phyloP scores from a whole-genome alignment of 2,888 invertebrate species.

The Strigamia transsilvanica region DNA sequence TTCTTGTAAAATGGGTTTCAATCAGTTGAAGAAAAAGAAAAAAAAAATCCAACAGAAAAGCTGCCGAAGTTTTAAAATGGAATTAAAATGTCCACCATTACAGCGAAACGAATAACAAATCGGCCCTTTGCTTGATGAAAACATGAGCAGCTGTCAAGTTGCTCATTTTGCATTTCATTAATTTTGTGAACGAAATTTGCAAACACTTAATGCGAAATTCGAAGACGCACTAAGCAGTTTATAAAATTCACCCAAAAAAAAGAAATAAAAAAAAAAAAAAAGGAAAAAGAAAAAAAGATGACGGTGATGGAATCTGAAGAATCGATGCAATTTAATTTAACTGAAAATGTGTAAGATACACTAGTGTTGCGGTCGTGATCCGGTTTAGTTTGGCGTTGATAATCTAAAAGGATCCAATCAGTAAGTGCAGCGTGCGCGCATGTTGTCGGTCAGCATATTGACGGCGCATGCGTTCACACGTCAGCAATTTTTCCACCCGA shows the following conservation, averaged over 20 bases:
- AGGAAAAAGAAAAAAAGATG: too few relatives aligned
- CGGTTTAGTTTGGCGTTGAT: constrained; percentile 30
- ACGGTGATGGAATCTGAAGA: neutral
- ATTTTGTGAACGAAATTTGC: constrained; percentile 5
- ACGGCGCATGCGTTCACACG: constrained; percentile 30
- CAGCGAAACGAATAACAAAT: neutral
- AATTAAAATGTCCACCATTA: neutral
- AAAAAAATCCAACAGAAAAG: too few relatives aligned
- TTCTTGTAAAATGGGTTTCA: too few relatives aligned
- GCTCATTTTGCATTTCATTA: constrained; percentile 5
- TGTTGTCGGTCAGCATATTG: constrained; percentile 30
- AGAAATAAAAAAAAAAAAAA: too few relatives aligned
- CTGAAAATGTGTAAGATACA: constrained; percentile 10
- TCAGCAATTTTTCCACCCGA: constrained; percentile 21
- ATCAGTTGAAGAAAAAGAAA: too few relatives aligned
- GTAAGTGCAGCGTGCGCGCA: constrained; percentile 20
- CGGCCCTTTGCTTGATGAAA: neutral
- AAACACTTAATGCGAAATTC: constrained; percentile 15
- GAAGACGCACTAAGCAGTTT: neutral
- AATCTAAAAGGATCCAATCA: constrained; percentile 26
- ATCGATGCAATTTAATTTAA: constrained; percentile 8
- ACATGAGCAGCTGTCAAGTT: constrained; percentile 4
- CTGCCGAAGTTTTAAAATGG: too few relatives aligned
- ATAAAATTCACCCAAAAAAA: neutral
- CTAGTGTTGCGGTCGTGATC: constrained; percentile 28